Evolutionary conservation across 2,113 vertebrate genomes (phyloP).

Genomic region (Petaurus breviceps): DNA sequence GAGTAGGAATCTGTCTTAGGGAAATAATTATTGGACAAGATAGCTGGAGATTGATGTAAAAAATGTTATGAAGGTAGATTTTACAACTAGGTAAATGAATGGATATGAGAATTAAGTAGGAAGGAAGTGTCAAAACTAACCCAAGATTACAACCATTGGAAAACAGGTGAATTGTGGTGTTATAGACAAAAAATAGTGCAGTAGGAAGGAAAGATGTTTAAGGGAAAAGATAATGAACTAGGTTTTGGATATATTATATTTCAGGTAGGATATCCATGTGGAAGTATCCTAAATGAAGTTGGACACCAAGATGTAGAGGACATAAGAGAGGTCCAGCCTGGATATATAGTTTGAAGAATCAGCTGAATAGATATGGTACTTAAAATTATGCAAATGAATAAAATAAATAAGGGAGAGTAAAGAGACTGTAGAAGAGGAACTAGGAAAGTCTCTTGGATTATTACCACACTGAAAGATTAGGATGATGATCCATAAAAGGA

Average conservation of each 20-base stretch:
- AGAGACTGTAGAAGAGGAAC: background rate
- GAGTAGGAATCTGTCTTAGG: background rate
- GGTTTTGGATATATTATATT: background rate
- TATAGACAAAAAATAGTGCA: background rate
- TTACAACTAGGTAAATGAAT: background rate
- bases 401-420: background rate
- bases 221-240: background rate
- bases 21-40: background rate
- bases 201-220: background rate
- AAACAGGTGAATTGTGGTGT: background rate
- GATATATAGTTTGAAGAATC: background rate
- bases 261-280: background rate
- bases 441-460: background rate
- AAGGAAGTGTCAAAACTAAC: background rate
- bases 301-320: background rate
- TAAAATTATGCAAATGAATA: background rate
- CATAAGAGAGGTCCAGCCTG: background rate
- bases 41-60: background rate
- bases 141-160: background rate
- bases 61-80: background rate
- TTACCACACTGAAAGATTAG: background rate
- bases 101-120: background rate
- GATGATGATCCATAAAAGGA: background rate
- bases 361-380: background rate
- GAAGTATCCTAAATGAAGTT: background rate